Conservation (phyloP, 2,888 invertebrate species). For the Mechanitis messenoides region DNA sequence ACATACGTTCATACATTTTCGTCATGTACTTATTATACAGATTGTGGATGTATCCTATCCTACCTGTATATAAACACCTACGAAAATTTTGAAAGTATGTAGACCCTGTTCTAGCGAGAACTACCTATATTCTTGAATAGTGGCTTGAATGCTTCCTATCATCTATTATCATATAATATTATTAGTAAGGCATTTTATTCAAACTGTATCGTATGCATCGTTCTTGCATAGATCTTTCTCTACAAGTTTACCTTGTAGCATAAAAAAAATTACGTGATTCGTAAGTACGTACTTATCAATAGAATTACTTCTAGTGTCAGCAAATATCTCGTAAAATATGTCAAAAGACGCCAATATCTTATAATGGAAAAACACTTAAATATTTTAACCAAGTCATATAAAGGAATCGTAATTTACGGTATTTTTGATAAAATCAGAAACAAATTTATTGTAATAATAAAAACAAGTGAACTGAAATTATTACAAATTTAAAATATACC, state of each 20-base stretch:
- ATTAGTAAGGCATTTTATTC: slow-evolving; percentile 27
- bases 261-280: slow-evolving; percentile 4
- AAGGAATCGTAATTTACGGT: neutral
- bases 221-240: slow-evolving; percentile 11
- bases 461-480: no score
- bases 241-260: slow-evolving; percentile 17
- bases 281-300: slow-evolving; percentile 12
- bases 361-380: neutral
- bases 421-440: neutral
- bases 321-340: slow-evolving; percentile 15
- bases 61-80: slow-evolving; percentile 11
- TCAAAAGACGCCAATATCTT: slow-evolving; percentile 6
- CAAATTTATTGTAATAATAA: no score
- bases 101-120: slow-evolving; percentile 36
- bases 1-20: slow-evolving; percentile 13
- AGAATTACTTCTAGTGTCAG: slow-evolving; percentile 9
- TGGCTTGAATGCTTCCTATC: slow-evolving; percentile 35
- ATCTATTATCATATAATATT: slow-evolving; percentile 24
- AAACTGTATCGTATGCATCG: slow-evolving; percentile 15
- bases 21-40: slow-evolving; percentile 3
- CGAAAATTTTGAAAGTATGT: slow-evolving; percentile 26
- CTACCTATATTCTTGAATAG: slow-evolving; percentile 27
- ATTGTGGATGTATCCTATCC: neutral
- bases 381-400: no score
- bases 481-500: no score